Evolutionary conservation across 2,888 invertebrate species (phyloP), one percentile per base, ranked within the genome.

Genomic region (Synergus laeviventris): DNA sequence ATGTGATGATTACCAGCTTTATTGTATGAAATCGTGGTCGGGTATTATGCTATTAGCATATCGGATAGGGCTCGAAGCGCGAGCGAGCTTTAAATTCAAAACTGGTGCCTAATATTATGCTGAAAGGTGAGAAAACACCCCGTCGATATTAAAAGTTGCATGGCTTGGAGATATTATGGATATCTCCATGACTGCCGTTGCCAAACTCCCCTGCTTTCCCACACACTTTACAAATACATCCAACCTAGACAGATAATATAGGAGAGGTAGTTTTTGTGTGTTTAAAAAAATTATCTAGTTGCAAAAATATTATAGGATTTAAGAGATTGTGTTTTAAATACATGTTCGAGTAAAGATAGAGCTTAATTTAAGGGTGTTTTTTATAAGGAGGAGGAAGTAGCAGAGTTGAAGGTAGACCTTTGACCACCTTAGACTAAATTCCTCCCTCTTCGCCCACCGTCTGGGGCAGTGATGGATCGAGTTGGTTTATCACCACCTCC

Each of bases 391-490:
- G 12, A 56, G 59, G 24, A 18, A 24, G 59, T 24, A 11, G 11
- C 1, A 42, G 14, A 4, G 21, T 12, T 5, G 14, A 59, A 14
- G 4, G 59, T 14, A 21, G 56, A 21, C 77, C 81, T 82, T 81
- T 78, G 79, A 79, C 79, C 81, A 79, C 76, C 77, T 81, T 79
- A 81, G 78, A 79, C 75, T 77, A 81, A 78, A 79, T 81, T 81
- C 77, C 76, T 54, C 76, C 74, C 78, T 77, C 79, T 81, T 81
- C 78, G 78, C 79, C 80, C 74, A 78, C 78, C 79, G 75, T 79
- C 77, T 79, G 56, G 74, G 89, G 89, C 89, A 90, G 89, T 90
- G 90, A 90, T 90, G 90, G 90, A 90, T 90, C 88, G 90, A 87
- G 86, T 83, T 84, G 85, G 86, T 88, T 90, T 90, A 90, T 90